Base-by-base conservation (phyloP, 2,797 vertebrate species). In the Eulemur albifrons region DNA sequence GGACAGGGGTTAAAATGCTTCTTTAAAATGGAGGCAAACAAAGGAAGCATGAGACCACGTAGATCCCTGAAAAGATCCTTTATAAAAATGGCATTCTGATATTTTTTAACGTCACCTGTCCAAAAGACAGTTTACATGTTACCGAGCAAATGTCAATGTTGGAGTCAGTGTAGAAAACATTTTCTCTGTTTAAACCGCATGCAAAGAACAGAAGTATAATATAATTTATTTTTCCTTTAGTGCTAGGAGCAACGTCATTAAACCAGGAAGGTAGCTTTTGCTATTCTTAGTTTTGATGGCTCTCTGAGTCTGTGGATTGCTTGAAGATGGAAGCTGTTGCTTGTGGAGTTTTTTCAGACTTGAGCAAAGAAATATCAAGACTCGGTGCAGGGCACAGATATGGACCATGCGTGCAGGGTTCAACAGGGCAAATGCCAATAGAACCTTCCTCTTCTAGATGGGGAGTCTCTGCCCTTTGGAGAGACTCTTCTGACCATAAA, bases 41-140 rank as follows among this genome's bases (percentile, higher is more conserved):
- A 88, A 88, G 81, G 77, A 89, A 76, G 52, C 23, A 25, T 48
- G 54, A 95, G 90, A 94, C 21, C 38, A 90, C 18, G 54, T 81
- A 38, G 20, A 54, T 63, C 27, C 61, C 79, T 88, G 97, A 91
- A 95, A 97, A 94, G 96, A 89, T 93, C 97, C 97, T 92, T 97
- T 93, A 97, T 81, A 98, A 96, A 95, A 98, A 97, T 92, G 98
- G 97, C 98, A 96, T 43, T 61, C 30, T 90, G 83, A 45, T 88
- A 92, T 96, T 95, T 95, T 93, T 92, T 93, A 86, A 95, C 14
- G 7, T 70, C 96, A 65, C n/a, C 69, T 92, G n/a, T 87, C 94
- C 65, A 88, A 15, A 81, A 75, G 82, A 85, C 14, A 85, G 57
- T 85, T 90, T 57, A 21, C 11, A 12, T 35, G 52, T 82, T 86